Conservation (phyloP, 2,113 vertebrate genomes). For the Fregetta grallaria region DNA sequence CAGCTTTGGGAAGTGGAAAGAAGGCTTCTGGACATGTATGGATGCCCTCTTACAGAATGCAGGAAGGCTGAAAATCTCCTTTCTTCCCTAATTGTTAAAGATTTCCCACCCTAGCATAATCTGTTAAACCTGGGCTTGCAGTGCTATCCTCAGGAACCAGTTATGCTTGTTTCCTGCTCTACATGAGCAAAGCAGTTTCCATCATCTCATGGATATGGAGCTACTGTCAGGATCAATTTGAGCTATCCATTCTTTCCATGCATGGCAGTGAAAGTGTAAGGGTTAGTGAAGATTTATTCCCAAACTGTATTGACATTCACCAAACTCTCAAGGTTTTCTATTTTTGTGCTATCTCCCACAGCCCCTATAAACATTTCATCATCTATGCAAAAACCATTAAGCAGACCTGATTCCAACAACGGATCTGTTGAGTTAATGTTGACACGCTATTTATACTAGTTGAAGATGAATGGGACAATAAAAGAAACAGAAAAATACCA, state of each 20-base stretch:
- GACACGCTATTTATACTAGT: accelerated
- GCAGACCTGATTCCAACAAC: background rate
- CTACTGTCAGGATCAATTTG: background rate
- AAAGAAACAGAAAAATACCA: background rate
- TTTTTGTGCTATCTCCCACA: background rate
- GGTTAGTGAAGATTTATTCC: background rate
- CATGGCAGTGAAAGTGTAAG: background rate
- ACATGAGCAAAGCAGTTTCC: background rate
- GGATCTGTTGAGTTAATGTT: background rate
- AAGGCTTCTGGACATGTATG: background rate
- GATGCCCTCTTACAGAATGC: background rate
- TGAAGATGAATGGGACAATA: background rate
- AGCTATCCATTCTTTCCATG: background rate
- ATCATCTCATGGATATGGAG: background rate
- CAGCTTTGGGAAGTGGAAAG: background rate
- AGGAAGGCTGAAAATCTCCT: background rate
- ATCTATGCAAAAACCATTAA: background rate
- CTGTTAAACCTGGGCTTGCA: background rate
- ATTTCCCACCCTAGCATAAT: background rate
- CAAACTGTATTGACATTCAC: background rate
- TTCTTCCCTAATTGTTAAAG: background rate
- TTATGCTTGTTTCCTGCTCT: background rate
- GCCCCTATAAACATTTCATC: background rate
- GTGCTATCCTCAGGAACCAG: background rate
- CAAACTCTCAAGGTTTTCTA: background rate